Conservation (phyloP, 2,888 invertebrate genomes). For the Coelogynopora nodosa region DNA sequence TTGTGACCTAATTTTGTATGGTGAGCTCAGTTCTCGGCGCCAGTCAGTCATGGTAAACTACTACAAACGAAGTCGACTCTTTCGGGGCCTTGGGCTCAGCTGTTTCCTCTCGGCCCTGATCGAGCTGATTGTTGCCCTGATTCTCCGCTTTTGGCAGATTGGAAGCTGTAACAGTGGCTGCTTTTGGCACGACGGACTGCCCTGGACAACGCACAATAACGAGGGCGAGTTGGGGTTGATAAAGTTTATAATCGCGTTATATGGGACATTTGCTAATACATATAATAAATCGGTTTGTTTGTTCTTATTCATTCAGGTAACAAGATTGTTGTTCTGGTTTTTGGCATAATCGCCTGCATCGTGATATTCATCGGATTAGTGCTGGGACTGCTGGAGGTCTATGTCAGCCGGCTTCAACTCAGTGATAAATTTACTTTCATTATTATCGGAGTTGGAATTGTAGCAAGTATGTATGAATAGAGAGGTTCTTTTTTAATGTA, state of each 20-base stretch:
- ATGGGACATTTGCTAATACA: too few species aligned
- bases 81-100: background rate
- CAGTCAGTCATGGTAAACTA: background rate
- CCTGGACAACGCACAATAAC: background rate
- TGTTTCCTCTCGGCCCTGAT: background rate
- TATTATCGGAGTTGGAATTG: background rate
- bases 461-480: background rate
- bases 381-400: background rate
- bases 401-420: background rate
- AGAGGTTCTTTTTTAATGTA: too few species aligned
- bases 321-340: background rate
- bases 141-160: background rate
- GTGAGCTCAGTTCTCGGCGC: too few species aligned
- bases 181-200: background rate
- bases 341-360: background rate
- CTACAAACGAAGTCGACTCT: background rate
- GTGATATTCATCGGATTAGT: background rate
- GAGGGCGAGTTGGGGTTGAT: background rate
- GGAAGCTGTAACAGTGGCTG: background rate
- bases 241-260: too few species aligned
- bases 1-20: too few species aligned
- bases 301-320: background rate
- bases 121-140: background rate
- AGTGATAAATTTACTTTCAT: background rate
- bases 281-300: background rate